Evolutionary conservation across 1,140 invertebrate genomes (phyloP).

Genomic region (Nylanderia fulva): DNA sequence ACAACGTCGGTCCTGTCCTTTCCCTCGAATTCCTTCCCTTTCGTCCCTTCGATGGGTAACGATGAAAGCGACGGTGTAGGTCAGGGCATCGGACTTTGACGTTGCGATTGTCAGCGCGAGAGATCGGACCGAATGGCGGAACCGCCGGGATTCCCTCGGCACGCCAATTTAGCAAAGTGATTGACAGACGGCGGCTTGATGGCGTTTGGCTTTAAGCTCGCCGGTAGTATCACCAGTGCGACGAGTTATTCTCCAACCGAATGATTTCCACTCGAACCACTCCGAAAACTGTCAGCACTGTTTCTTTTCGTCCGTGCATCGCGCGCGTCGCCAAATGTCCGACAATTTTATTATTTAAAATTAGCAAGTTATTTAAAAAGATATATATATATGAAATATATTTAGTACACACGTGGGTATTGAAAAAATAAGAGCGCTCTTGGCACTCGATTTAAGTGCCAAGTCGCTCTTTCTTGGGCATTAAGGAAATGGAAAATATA

Average conservation of each 20-base stretch:
- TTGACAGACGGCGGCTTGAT: conserved; percentile 64
- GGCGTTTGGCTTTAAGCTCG: conserved; percentile 31
- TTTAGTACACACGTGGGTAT: neutral
- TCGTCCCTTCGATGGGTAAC: conserved; percentile 32
- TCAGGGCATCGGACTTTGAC: conserved; percentile 29
- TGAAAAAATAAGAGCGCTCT: neutral
- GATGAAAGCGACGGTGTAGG: conserved; percentile 54
- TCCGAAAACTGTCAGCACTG: neutral
- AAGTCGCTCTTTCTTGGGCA: neutral
- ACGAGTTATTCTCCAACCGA: conserved; percentile 55
- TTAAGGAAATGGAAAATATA: neutral
- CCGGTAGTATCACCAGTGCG: conserved; percentile 2
- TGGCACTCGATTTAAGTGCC: neutral
- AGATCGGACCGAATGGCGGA: conserved; percentile 42
- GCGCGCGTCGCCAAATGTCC: neutral
- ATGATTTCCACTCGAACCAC: conserved; percentile 35
- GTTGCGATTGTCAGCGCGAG: conserved; percentile 59
- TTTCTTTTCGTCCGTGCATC: conserved; percentile 18
- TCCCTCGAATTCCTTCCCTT: neutral
- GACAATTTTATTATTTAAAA: neutral
- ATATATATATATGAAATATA: neutral
- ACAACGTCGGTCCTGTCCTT: neutral
- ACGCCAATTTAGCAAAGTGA: conserved; percentile 67
- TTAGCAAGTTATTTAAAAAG: neutral
- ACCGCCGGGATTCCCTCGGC: conserved; percentile 44